A percentile compares a stretch with the other conserved stretches of the same genome.
These are phyloP conservation scores for Tridacna crocea DNA, from an alignment of 2,888 invertebrate genomes.

Conservation along the genomic window DNA sequence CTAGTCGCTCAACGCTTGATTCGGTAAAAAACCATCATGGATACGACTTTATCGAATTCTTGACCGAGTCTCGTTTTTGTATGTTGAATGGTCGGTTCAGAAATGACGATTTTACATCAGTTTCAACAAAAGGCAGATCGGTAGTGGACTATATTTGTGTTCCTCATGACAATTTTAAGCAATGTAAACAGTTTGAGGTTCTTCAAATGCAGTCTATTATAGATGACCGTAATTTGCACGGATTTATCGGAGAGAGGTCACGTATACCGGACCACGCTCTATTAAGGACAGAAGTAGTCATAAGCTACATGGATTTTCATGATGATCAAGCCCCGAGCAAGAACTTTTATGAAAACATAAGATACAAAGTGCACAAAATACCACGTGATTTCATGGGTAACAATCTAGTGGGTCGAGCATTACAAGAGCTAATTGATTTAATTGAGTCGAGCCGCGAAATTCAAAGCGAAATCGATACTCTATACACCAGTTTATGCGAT, in stretches of 20 bases:
- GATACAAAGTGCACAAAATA: constrained; percentile 1
- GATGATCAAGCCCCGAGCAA: neutral
- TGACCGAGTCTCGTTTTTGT: neutral
- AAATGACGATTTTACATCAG: constrained; percentile 13
- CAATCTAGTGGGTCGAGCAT: neutral
- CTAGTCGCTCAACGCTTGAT: neutral
- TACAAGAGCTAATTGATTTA: neutral
- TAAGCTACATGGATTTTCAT: neutral
- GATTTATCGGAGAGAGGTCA: constrained; percentile 6
- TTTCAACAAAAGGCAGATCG: neutral
- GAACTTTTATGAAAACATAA: neutral
- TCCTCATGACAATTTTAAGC: too few species aligned
- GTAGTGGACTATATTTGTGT: neutral
- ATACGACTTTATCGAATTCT: neutral
- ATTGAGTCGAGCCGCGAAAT: neutral
- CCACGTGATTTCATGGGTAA: neutral
- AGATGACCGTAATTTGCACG: too few species aligned
- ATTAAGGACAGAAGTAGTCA: neutral
- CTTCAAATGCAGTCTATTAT: too few species aligned
- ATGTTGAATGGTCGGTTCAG: neutral
- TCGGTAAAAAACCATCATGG: neutral
- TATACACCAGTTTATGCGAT: constrained; percentile 7
- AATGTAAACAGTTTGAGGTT: too few species aligned
- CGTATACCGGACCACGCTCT: constrained; percentile 13
- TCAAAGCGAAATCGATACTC: constrained; percentile 7